Conservation (phyloP, 2,888 invertebrate species). For the Hydropsyche betteni region DNA sequence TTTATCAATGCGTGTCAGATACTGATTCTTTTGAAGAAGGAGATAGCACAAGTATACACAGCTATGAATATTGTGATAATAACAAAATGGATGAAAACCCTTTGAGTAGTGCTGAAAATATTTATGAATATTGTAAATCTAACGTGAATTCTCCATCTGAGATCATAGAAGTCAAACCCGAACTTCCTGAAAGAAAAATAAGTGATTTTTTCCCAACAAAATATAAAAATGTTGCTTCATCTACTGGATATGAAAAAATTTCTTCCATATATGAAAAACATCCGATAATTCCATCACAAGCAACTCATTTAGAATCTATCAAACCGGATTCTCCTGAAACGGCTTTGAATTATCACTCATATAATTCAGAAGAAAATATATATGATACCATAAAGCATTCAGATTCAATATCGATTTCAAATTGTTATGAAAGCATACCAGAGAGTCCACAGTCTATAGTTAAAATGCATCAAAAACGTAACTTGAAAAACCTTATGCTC, state of each 20-base stretch:
- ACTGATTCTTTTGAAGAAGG: conserved; percentile 65
- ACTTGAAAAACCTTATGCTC: conserved; percentile 58
- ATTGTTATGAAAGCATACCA: conserved; percentile 70
- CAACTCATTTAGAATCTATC: conserved; percentile 1
- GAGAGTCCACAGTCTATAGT: conserved; percentile 63
- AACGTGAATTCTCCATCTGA: conserved; percentile 47
- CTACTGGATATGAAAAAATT: conserved; percentile 64
- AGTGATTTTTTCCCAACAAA: conserved; percentile 57
- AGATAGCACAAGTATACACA: conserved; percentile 64
- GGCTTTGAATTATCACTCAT: conserved; percentile 55
- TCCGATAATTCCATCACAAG: conserved; percentile 55
- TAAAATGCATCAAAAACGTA: conserved; percentile 60
- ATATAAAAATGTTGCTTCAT: conserved; percentile 63
- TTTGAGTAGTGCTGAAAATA: conserved; percentile 64
- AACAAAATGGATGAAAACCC: conserved; percentile 58
- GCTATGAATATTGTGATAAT: conserved; percentile 65
- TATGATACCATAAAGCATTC: conserved; percentile 71
- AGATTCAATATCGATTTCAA: conserved; percentile 64
- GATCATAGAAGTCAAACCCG: background rate
- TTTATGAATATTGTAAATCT: conserved; percentile 65
- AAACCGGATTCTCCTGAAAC: conserved; percentile 31
- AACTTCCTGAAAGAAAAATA: background rate
- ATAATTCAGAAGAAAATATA: conserved; percentile 66
- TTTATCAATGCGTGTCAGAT: conserved; percentile 63
- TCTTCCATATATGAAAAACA: conserved; percentile 65